A percentile compares a stretch with the other conserved stretches of the same genome.
These are phyloP conservation scores for Hypotaenidia philippensis DNA, from an alignment of 2,797 vertebrate species.

Conservation along the genomic window DNA sequence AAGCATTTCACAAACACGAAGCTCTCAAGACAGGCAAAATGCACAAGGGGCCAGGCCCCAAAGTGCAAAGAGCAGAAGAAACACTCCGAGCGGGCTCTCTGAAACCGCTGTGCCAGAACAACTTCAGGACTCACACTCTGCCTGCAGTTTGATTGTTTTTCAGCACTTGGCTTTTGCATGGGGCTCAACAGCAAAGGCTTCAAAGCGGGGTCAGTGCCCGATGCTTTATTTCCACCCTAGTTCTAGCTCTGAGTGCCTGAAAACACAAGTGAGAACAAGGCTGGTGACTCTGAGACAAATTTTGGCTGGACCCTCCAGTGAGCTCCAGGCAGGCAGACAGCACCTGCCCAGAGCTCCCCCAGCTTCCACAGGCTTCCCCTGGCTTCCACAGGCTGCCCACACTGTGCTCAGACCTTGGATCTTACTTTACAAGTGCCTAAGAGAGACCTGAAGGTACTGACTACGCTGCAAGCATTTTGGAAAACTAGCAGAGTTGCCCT, in stretches of 20 bases:
- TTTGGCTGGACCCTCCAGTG: not conserved
- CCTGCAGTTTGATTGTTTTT: not conserved
- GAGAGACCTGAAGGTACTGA: not conserved
- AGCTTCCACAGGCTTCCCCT: not conserved
- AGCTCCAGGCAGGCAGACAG: not conserved
- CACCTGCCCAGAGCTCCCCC: not conserved
- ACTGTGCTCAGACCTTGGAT: not conserved
- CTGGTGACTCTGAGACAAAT: not conserved
- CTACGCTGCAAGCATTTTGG: not conserved
- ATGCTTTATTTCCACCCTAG: not conserved
- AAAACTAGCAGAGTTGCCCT: not conserved
- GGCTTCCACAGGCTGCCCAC: not conserved
- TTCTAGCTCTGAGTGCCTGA: not conserved
- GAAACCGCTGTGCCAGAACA: not conserved
- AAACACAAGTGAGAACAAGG: not conserved
- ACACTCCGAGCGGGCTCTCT: not conserved
- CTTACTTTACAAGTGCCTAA: not conserved
- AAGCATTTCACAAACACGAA: not conserved
- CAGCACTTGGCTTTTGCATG: not conserved
- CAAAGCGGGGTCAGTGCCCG: rapidly evolving
- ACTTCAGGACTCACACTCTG: not conserved
- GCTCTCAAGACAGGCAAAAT: not conserved
- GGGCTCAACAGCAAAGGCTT: not conserved
- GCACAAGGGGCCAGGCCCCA: no score
- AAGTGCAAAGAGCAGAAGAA: not conserved